A percentile compares a stretch with the other conserved stretches of the same genome.
Conservation (phyloP, 64 coral and sea anemone genomes). For the Actinia equina region DNA sequence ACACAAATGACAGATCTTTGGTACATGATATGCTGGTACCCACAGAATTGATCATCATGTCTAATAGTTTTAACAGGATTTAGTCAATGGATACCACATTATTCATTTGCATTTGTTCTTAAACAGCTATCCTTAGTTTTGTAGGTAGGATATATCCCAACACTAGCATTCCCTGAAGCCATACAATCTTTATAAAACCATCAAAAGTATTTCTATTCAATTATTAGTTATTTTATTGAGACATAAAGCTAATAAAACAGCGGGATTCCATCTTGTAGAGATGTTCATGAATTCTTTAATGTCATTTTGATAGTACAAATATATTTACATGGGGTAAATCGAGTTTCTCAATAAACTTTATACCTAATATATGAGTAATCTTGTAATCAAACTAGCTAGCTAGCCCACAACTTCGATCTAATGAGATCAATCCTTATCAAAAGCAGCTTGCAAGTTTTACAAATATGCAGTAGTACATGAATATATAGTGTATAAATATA, state of each 20-base stretch:
- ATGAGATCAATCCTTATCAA: background rate
- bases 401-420: background rate
- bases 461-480: background rate
- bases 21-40: too few relatives aligned
- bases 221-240: background rate
- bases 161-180: background rate
- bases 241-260: background rate
- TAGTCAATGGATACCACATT: background rate
- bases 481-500: background rate
- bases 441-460: background rate
- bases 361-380: background rate
- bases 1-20: too few relatives aligned
- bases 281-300: background rate
- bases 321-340: background rate
- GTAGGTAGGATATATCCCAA: background rate
- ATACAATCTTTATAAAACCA: background rate
- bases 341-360: background rate
- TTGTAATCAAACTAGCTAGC: background rate
- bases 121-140: background rate
- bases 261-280: background rate
- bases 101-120: background rate
- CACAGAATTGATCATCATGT: too few relatives aligned
- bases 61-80: background rate
- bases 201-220: background rate
- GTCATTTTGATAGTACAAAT: background rate